Evolutionary conservation across 2,113 vertebrate genomes (phyloP).

Genomic region (Pandion haliaetus): DNA sequence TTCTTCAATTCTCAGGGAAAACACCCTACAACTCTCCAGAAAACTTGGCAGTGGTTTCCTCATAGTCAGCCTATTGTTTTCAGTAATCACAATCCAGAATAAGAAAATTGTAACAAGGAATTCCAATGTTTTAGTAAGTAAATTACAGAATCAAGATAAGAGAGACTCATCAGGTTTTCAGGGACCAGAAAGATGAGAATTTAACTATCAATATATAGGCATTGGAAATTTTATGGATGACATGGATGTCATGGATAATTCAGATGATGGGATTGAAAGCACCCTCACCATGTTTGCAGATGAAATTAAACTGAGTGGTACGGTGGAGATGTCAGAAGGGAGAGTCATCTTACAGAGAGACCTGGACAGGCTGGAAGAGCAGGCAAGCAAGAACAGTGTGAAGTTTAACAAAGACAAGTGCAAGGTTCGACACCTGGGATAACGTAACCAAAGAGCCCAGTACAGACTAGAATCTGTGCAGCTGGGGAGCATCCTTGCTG

Average conservation of each 20-base stretch:
- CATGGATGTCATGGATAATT: neutral
- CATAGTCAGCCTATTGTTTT: neutral
- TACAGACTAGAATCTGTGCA: neutral
- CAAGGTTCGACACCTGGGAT: neutral
- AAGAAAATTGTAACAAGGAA: neutral
- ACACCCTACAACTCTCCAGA: neutral
- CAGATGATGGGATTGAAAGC: neutral
- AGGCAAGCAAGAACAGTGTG: neutral
- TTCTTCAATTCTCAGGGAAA: neutral
- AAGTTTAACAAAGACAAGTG: neutral
- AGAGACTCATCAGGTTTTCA: neutral
- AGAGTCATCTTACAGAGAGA: neutral
- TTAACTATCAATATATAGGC: neutral
- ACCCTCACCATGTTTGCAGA: neutral
- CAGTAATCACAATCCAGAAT: neutral
- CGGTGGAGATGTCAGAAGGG: neutral
- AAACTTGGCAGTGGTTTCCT: neutral
- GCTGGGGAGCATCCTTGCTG: neutral
- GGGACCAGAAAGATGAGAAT: neutral
- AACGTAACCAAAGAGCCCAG: neutral
- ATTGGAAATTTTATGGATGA: neutral
- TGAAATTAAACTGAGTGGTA: neutral
- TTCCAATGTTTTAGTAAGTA: neutral
- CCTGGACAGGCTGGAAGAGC: neutral
- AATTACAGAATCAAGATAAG: neutral